Base-by-base conservation (phyloP, 2,888 invertebrate genomes). In the Drymonia ruficornis region DNA sequence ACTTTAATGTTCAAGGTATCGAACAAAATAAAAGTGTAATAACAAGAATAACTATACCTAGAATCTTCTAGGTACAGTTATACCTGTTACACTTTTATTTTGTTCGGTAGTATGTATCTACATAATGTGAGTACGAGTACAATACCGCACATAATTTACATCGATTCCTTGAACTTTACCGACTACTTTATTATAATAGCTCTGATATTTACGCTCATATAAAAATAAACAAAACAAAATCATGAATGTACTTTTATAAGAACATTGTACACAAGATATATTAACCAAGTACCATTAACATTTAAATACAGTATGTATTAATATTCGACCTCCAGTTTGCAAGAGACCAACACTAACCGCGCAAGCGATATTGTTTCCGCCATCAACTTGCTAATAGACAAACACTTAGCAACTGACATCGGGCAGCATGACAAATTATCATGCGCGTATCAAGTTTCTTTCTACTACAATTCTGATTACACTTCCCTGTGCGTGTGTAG, bases 251-350 rank as follows among this genome's bases (percentile, higher is more conserved):
- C 13, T 43, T 12, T 19, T 19, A 19, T 19, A 13, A 43, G 19
- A 43, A 12, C 43, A 43, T 16, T 19, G 43, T 19, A 53, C 45
- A 64, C 13, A 36, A 50, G 51, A 44, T 38, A 47, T 38, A 50
- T 54, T 48, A 63, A 63, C 50, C 23, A 43, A 58, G 64, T 61
- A 61, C 29, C 61, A 73, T 63, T 59, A 59, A 53, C 62, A 48
- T 61, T 50, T 60, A 58, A 57, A 56, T 49, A 72, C 63, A 56
- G 53, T 31, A 48, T 43, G 49, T 57, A 59, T 67, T 55, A 52
- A 62, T 56, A 61, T 55, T 38, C 56, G 61, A 53, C 67, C 66
- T 65, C 63, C 63, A 61, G 5, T 53, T 58, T 40, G 13, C n/a
- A 19, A 55, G 6, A 49, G 13, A 46, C 53, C 15, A 16, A 34